Percentiles rank a stretch among this genome's conserved stretches.
These are phyloP conservation scores for Yasuhikotakia modesta DNA, from an alignment of 2,797 vertebrate genomes.

Conservation along the genomic window DNA sequence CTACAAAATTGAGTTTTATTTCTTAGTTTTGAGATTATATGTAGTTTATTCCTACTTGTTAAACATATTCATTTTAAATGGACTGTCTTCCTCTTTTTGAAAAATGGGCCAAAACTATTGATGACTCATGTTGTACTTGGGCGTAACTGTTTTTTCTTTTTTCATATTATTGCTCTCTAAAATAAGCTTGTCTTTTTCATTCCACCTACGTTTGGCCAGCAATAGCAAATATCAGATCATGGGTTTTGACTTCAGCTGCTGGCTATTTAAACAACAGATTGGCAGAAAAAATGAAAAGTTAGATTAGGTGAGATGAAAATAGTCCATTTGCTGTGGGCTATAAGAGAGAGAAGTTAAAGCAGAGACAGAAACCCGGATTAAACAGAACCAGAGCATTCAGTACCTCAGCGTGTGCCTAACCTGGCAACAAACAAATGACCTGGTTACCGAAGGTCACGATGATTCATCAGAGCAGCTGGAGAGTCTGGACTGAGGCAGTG, in stretches of 20 bases:
- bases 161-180: neutral
- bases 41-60: too few relatives aligned
- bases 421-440: conserved; percentile 57
- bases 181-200: neutral
- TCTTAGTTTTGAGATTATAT: too few relatives aligned
- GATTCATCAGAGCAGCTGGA: conserved; percentile 63
- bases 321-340: conserved; percentile 53
- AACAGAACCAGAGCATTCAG: conserved; percentile 55
- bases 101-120: too few relatives aligned
- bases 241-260: neutral
- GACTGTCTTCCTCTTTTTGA: too few relatives aligned
- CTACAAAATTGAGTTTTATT: too few relatives aligned
- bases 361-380: conserved; percentile 51
- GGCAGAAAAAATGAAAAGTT: conserved; percentile 52
- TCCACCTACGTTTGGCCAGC: neutral
- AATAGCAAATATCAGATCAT: neutral
- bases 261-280: neutral
- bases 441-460: conserved; percentile 31
- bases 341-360: conserved; percentile 53
- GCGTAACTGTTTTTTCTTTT: neutral
- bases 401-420: conserved; percentile 62
- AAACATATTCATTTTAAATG: too few relatives aligned
- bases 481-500: conserved; percentile 49
- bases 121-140: too few relatives aligned
- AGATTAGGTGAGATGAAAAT: conserved; percentile 61